Percentiles rank a stretch among this genome's conserved stretches.
phyloP scores from a whole-genome alignment of 2,113 vertebrate genomes.

The Nipponia nippon region DNA sequence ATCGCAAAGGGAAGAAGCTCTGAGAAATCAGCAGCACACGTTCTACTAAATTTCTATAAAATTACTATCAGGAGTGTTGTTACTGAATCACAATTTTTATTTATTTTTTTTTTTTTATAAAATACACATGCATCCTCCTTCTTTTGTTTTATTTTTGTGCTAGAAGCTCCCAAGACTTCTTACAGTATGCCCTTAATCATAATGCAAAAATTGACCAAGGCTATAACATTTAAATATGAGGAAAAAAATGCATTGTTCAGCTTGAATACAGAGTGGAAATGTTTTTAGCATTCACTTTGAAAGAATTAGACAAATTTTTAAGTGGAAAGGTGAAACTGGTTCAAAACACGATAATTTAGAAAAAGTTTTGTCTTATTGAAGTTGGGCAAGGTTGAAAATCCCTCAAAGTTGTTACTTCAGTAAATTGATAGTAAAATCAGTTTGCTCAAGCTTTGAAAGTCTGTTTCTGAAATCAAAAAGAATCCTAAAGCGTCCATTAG shows the following conservation, averaged over 20 bases:
- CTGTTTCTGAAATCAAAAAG: neutral
- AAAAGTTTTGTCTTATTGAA: neutral
- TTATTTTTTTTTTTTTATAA: neutral
- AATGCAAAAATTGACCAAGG: neutral
- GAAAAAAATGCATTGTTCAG: neutral
- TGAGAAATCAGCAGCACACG: neutral
- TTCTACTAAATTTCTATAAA: neutral
- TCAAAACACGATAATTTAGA: neutral
- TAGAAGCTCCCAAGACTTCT: neutral
- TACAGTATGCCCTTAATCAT: neutral
- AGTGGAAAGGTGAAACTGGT: neutral
- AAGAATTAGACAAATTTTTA: neutral
- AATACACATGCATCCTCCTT: fast-evolving
- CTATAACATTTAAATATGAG: neutral
- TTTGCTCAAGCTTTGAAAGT: neutral
- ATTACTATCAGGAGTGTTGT: neutral
- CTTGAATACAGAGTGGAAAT: neutral
- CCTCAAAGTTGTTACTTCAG: neutral
- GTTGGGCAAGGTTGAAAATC: neutral
- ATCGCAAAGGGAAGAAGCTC: neutral
- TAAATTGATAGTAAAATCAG: neutral
- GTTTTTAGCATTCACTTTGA: neutral
- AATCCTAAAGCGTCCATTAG: neutral
- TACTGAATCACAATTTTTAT: neutral
- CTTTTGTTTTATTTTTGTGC: neutral